A percentile compares a stretch with the other conserved stretches of the same genome.
Evolutionary conservation across 2,797 vertebrate species (phyloP).

Genomic region (Danio kyathit): DNA sequence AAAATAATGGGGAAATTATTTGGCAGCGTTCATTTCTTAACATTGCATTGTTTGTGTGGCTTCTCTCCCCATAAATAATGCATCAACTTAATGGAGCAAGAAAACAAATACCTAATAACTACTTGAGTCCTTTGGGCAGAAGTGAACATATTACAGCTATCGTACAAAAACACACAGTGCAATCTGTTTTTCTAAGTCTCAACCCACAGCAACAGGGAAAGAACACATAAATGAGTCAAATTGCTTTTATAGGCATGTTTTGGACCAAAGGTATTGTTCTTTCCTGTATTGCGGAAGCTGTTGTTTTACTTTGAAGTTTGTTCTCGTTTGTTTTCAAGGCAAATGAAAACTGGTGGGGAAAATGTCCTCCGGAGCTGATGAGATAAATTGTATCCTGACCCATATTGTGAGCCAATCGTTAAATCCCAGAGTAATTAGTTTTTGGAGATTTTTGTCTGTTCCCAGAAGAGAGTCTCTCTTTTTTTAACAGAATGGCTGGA

Average conservation of each 20-base stretch:
- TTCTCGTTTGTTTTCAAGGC: constrained; percentile 67
- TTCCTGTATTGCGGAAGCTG: constrained; percentile 41
- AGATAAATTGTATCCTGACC: background rate
- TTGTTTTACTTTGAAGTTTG: constrained; percentile 58
- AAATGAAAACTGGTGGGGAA: background rate
- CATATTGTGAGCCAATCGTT: constrained; percentile 1
- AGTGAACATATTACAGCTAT: constrained; percentile 75
- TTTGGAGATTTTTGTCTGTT: background rate
- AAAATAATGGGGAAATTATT: constrained; percentile 80
- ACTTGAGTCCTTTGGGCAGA: constrained; percentile 71
- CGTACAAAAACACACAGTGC: constrained; percentile 65
- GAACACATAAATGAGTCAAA: constrained; percentile 49
- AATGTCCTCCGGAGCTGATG: background rate
- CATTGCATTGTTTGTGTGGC: constrained; percentile 75
- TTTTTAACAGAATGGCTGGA: constrained; percentile 4
- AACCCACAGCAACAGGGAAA: constrained; percentile 56
- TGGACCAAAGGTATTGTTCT: constrained; percentile 58
- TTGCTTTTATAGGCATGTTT: constrained; percentile 63
- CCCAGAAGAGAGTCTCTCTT: background rate
- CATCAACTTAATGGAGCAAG: constrained; percentile 78
- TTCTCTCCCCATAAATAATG: constrained; percentile 82
- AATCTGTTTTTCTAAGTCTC: constrained; percentile 68
- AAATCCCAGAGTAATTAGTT: constrained; percentile 12
- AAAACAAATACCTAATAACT: constrained; percentile 80
- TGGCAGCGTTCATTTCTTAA: constrained; percentile 78